These are phyloP conservation scores for Calonectris borealis DNA, from an alignment of 2,113 vertebrate species.

Conservation along the genomic window DNA sequence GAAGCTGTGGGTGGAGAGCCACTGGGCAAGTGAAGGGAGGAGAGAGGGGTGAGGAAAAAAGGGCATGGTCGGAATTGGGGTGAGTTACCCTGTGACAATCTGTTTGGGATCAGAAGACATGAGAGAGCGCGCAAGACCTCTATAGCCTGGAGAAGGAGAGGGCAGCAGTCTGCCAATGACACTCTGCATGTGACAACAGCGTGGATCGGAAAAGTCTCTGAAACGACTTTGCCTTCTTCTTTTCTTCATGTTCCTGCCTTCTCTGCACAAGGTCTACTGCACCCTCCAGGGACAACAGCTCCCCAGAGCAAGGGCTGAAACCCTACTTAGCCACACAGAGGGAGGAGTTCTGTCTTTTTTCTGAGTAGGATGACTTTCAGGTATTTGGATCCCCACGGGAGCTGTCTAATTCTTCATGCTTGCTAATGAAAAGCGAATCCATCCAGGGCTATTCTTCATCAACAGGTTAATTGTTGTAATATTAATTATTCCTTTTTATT, in stretches of 20 bases:
- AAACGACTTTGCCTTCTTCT: background rate
- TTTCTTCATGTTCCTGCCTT: background rate
- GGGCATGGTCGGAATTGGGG: background rate
- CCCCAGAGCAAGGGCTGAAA: background rate
- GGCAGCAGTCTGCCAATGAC: background rate
- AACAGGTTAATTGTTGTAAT: background rate
- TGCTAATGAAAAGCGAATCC: background rate
- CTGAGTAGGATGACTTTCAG: background rate
- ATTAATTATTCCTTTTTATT: conserved; percentile 34
- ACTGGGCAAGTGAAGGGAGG: background rate
- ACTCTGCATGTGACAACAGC: background rate
- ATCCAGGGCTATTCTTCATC: background rate
- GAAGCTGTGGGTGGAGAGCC: background rate
- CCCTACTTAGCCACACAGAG: background rate
- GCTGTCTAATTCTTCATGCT: background rate
- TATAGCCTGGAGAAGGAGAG: background rate
- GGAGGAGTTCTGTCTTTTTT: background rate
- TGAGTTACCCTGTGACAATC: background rate
- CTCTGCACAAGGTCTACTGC: background rate
- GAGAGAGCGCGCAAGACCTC: background rate
- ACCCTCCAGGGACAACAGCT: background rate
- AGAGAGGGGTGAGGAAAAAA: background rate
- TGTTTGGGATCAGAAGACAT: background rate
- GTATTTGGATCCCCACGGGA: background rate
- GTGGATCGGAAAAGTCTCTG: background rate